Evolutionary conservation across 2,888 invertebrate species (phyloP), one percentile per base, ranked within the genome.

Genomic region (Sphinx pinastri): DNA sequence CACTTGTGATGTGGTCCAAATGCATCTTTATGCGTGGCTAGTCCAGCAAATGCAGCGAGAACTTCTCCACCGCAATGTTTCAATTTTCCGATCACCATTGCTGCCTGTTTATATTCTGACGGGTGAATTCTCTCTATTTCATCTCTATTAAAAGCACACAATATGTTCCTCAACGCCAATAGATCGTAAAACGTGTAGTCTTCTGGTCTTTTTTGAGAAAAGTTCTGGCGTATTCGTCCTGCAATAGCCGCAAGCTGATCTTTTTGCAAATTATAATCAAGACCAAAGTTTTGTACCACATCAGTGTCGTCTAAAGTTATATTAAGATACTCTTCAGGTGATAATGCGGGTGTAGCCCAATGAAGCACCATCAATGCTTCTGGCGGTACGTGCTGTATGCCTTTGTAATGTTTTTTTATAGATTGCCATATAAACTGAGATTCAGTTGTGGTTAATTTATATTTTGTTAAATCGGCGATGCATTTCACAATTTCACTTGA

Each of bases 121-220:
- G 95, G 91, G 75, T 94, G 95, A 70, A 95, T 95, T 68, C 88
- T 84, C 49, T 85, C 86, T 66, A 95, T 94, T 73, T 95, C 94
- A 31, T 91, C 91, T 45, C 81, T 83, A 75, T 95, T 95, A 70
- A 95, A 95, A n/a, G 91, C 91, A 76, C 95, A 95, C 2, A 95
- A 76, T 72, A 95, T 94, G 78, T 95, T 94, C 51, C 92, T 86
- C 69, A 95, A 79, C 0, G 94, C 93, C 55, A 81, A 85, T 68
- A 95, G 84, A 82, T 95, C 95, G 71, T 94, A 95, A 75, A 89
- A 92, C 0, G 95, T 95, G 75, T 94, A 95, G 72, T 95, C 95
- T 72, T 94, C 91, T 0, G 95, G 94, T 47, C 86, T 86, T 81
- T 95, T 95, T 0, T 85, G 88, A 0, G 92, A 88, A 82, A 95